phyloP scores from a whole-genome alignment of 2,113 vertebrate genomes.

The Syrrhaptes paradoxus region DNA sequence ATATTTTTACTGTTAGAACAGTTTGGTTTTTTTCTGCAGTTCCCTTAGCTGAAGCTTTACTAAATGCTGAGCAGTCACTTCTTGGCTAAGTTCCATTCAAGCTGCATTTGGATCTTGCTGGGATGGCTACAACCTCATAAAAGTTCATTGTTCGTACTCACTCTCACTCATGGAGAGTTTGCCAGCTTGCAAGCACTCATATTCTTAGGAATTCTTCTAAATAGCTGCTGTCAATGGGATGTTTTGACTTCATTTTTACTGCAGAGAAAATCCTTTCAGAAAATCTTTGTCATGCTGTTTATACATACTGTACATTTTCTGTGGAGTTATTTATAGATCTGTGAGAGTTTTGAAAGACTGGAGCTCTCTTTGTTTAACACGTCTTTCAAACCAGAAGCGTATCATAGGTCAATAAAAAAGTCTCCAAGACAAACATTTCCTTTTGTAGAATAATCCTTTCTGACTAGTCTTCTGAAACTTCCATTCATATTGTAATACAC shows the following conservation, averaged over 20 bases:
- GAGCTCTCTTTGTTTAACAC: slow-evolving; percentile 26
- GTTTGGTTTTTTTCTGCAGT: neutral
- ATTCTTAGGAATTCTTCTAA: slow-evolving; percentile 40
- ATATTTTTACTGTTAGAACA: slow-evolving; percentile 33
- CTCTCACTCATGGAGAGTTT: neutral
- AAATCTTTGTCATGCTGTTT: slow-evolving; percentile 44
- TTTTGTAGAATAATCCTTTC: neutral
- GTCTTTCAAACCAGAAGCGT: slow-evolving; percentile 40
- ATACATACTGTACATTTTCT: slow-evolving; percentile 39
- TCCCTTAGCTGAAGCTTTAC: slow-evolving; percentile 34
- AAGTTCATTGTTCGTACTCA: slow-evolving; percentile 46
- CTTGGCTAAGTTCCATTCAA: slow-evolving; percentile 54
- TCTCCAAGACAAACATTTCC: slow-evolving; percentile 38
- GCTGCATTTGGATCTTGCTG: slow-evolving; percentile 9
- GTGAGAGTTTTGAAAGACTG: slow-evolving; percentile 27
- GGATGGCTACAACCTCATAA: slow-evolving; percentile 22
- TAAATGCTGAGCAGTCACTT: slow-evolving; percentile 48
- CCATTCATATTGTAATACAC: neutral
- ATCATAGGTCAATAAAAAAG: slow-evolving; percentile 38
- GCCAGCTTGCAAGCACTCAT: neutral
- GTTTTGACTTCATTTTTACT: slow-evolving; percentile 43
- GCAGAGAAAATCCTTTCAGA: slow-evolving; percentile 40
- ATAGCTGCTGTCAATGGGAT: slow-evolving; percentile 17
- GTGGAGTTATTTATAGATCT: slow-evolving; percentile 38
- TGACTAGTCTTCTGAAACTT: neutral